These are phyloP conservation scores for Ephestia elutella DNA, from an alignment of 1,140 invertebrate species.

Conservation along the genomic window DNA sequence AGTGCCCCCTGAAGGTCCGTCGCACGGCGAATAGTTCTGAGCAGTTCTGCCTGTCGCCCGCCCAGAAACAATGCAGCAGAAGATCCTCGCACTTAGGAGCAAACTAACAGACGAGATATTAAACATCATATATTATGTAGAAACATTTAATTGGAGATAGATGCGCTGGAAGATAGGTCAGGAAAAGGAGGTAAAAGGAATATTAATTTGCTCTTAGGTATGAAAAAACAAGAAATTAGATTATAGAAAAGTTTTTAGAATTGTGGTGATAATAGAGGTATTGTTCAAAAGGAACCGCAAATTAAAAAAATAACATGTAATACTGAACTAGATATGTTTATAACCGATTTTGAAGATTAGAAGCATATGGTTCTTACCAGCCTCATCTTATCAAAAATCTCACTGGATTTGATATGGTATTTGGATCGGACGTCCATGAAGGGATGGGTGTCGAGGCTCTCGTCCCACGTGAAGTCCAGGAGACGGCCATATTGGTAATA, in stretches of 20 bases:
- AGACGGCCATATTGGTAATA: slow-evolving; percentile 30
- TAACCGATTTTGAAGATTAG: too few relatives aligned
- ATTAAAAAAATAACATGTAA: too few relatives aligned
- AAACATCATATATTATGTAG: neutral
- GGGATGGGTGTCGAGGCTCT: slow-evolving; percentile 17
- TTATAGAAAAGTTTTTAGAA: too few relatives aligned
- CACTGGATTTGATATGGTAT: neutral
- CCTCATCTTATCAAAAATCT: neutral
- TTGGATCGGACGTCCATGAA: slow-evolving; percentile 9
- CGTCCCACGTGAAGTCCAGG: slow-evolving; percentile 34
- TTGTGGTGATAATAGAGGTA: too few relatives aligned
- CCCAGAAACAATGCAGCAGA: slow-evolving; percentile 69
- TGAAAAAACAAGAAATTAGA: too few relatives aligned
- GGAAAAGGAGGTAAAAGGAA: too few relatives aligned
- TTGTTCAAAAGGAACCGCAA: too few relatives aligned
- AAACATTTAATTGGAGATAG: too few relatives aligned
- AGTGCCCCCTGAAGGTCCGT: slow-evolving; percentile 75
- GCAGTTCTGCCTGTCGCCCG: slow-evolving; percentile 53
- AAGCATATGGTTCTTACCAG: neutral
- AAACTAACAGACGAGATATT: slow-evolving; percentile 47
- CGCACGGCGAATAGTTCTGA: slow-evolving; percentile 60
- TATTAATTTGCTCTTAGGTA: too few relatives aligned
- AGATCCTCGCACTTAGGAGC: slow-evolving; percentile 71
- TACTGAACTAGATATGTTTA: too few relatives aligned
- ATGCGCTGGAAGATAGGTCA: too few relatives aligned